phyloP scores from a whole-genome alignment of 2,113 vertebrate species.

The Oceanites oceanicus region DNA sequence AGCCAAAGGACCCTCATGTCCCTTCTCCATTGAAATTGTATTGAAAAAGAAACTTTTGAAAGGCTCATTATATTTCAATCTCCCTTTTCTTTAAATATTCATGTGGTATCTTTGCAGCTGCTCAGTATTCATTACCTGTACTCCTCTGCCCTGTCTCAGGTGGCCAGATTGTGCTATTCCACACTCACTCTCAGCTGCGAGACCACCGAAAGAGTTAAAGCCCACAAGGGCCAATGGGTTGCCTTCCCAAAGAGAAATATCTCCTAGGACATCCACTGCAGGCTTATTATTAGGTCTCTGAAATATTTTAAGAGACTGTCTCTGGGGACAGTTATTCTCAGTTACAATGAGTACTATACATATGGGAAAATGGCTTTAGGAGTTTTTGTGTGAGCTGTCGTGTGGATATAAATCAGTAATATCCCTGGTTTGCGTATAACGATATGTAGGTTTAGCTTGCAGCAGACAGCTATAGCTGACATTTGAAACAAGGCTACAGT shows the following conservation, averaged over 20 bases:
- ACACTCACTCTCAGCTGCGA: neutral
- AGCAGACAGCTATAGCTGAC: neutral
- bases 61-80: neutral
- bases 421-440: neutral
- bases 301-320: neutral
- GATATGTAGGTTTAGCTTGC: neutral
- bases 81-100: neutral
- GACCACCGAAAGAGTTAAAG: neutral
- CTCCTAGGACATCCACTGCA: neutral
- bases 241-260: neutral
- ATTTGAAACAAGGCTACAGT: neutral
- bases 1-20: neutral
- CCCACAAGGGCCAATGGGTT: accelerated
- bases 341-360: neutral
- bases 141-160: neutral
- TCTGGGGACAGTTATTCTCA: neutral
- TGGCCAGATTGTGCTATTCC: neutral
- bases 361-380: neutral
- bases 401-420: neutral
- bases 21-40: neutral
- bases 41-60: neutral
- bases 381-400: neutral
- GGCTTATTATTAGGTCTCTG: neutral
- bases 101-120: neutral
- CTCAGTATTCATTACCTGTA: neutral